Conservation (phyloP, 2,888 invertebrate genomes). For the Zootermopsis nevadensis region DNA sequence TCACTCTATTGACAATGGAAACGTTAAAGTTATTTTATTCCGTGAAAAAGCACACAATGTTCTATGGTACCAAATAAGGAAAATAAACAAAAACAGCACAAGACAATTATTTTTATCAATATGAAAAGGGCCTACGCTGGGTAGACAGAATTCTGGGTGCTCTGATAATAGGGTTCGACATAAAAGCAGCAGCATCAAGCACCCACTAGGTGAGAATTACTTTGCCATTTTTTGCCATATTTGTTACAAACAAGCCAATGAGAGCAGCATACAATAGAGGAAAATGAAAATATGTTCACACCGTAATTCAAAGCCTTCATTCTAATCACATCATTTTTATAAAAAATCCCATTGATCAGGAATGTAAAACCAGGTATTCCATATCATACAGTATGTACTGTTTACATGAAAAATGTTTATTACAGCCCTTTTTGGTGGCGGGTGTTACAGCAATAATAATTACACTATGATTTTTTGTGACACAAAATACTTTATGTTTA, state of each 20-base stretch:
- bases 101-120: background rate
- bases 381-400: slow-evolving; percentile 12
- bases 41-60: slow-evolving; percentile 11
- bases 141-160: background rate
- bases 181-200: background rate
- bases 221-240: background rate
- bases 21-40: background rate
- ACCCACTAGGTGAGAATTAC: background rate
- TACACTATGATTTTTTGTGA: slow-evolving; percentile 22
- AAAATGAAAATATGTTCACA: background rate
- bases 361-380: slow-evolving; percentile 44
- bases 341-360: slow-evolving; percentile 4
- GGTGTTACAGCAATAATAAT: slow-evolving; percentile 29
- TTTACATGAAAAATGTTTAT: slow-evolving; percentile 50
- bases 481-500: slow-evolving; percentile 27
- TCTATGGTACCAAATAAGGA: background rate
- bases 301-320: slow-evolving; percentile 1
- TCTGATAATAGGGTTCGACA: background rate
- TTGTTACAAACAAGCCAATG: background rate
- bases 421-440: slow-evolving; percentile 46
- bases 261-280: background rate
- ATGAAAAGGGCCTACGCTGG: slow-evolving; percentile 8
- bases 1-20: background rate
- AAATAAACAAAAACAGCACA: slow-evolving; percentile 7
- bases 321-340: slow-evolving; percentile 8